Evolutionary conservation across 2,113 vertebrate species (phyloP).

Genomic region (Agapornis roseicollis): DNA sequence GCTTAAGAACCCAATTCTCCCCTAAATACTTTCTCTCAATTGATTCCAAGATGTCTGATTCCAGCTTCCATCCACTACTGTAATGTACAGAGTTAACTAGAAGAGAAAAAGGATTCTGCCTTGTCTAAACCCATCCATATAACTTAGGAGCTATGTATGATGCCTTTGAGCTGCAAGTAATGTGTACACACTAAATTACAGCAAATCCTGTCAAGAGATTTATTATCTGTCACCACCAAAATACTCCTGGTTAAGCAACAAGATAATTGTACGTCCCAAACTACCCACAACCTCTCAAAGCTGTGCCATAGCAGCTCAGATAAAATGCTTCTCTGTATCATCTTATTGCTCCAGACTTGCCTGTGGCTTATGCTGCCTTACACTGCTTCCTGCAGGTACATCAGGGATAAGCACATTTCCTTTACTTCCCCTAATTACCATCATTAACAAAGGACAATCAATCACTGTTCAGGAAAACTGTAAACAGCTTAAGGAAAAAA

Average conservation of each 20-base stretch:
- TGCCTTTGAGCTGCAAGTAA: not conserved
- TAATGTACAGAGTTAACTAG: not conserved
- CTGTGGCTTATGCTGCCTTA: not conserved
- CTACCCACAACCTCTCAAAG: not conserved
- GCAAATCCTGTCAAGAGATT: not conserved
- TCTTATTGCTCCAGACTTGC: not conserved
- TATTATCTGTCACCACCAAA: not conserved
- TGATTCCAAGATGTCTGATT: not conserved
- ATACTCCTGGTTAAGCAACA: not conserved
- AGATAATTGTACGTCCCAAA: not conserved
- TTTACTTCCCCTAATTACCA: not conserved
- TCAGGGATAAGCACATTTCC: not conserved
- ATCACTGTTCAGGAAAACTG: not conserved
- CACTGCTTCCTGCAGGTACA: slow-evolving; percentile 8
- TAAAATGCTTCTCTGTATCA: not conserved
- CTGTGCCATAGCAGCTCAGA: not conserved
- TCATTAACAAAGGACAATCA: not conserved
- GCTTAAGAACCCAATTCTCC: not conserved
- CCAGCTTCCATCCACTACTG: not conserved
- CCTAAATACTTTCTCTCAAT: not conserved
- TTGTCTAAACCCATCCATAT: not conserved
- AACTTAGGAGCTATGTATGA: not conserved
- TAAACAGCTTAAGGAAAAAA: not conserved
- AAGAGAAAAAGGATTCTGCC: not conserved
- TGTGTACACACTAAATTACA: not conserved